These are phyloP conservation scores for Chloebia gouldiae DNA, from an alignment of 2,113 vertebrate species.

Conservation along the genomic window DNA sequence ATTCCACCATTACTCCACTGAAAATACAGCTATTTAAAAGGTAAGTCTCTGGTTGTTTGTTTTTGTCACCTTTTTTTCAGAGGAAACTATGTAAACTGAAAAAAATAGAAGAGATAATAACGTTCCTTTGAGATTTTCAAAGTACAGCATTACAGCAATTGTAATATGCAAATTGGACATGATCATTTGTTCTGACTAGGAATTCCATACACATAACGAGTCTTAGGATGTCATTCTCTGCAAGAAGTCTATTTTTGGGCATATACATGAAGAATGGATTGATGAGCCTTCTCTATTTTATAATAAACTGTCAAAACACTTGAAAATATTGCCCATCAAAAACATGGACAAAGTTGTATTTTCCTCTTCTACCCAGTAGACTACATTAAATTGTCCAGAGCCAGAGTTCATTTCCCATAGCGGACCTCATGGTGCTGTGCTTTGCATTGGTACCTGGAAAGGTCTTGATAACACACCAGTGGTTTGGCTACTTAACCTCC, in stretches of 20 bases:
- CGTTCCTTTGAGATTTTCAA: not conserved
- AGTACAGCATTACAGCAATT: not conserved
- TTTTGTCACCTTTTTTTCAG: not conserved
- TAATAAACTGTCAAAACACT: not conserved
- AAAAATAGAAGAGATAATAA: not conserved
- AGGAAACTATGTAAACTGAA: not conserved
- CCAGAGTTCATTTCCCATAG: not conserved
- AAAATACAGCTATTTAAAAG: not conserved
- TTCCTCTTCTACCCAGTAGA: not conserved
- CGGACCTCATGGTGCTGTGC: not conserved
- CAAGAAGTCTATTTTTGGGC: not conserved
- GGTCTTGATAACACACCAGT: not conserved
- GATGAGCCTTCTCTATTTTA: not conserved
- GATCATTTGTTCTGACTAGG: not conserved
- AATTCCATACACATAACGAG: not conserved
- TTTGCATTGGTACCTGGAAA: not conserved
- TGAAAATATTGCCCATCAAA: not conserved
- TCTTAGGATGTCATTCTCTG: not conserved
- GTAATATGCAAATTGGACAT: not conserved
- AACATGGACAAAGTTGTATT: not conserved
- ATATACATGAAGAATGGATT: not conserved
- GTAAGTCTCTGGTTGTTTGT: not conserved
- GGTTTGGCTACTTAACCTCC: not conserved
- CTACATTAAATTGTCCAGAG: not conserved
- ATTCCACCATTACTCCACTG: not conserved